These are phyloP conservation scores for Tapirus indicus DNA, from an alignment of 2,797 vertebrate species.

Conservation along the genomic window DNA sequence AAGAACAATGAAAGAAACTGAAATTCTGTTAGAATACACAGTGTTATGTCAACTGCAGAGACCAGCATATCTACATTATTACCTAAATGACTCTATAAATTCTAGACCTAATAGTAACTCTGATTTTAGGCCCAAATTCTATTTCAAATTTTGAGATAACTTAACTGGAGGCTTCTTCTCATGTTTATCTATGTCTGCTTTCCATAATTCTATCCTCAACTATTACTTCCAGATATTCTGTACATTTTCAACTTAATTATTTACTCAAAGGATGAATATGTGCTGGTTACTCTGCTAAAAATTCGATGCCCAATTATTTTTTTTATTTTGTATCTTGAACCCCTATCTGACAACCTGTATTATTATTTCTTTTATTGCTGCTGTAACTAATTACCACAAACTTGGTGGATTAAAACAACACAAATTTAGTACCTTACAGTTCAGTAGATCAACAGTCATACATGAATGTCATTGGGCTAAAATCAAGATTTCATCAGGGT, in stretches of 20 bases:
- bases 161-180: background rate
- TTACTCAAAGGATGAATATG: background rate
- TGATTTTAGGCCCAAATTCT: background rate
- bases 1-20: background rate
- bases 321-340: background rate
- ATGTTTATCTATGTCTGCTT: background rate
- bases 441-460: background rate
- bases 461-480: background rate
- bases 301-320: background rate
- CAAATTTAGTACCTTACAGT: background rate
- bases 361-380: background rate
- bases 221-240: background rate
- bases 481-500: background rate
- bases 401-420: background rate
- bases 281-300: background rate
- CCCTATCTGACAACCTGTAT: background rate
- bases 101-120: background rate
- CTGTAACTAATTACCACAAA: background rate
- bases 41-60: background rate
- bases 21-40: background rate
- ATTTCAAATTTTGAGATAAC: background rate
- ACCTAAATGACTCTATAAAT: background rate
- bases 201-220: background rate
- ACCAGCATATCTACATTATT: background rate
- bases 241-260: background rate